Evolutionary conservation across 2,113 vertebrate species (phyloP).

Genomic region (Macheiramphus alcinus): DNA sequence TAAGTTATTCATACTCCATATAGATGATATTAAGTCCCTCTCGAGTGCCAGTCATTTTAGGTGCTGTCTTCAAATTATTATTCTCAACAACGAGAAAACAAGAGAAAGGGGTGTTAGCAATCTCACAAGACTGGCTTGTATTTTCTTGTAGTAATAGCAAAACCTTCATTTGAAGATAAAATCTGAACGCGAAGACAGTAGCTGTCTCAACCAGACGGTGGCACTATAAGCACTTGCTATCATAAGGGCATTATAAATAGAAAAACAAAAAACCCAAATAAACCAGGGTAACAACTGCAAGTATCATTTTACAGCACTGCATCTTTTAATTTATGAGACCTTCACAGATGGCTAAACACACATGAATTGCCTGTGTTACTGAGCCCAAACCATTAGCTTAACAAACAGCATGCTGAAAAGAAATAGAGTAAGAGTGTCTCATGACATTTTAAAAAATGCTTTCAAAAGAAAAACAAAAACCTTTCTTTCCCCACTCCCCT

Average conservation of each 20-base stretch:
- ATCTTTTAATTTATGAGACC: background rate
- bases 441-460: background rate
- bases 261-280: background rate
- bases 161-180: background rate
- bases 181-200: background rate
- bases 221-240: conserved; percentile 68
- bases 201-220: conserved; percentile 65
- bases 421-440: background rate
- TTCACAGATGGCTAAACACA: background rate
- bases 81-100: background rate
- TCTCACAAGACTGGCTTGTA: background rate
- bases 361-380: background rate
- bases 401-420: background rate
- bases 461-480: background rate
- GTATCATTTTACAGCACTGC: background rate
- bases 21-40: background rate
- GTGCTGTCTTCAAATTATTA: background rate
- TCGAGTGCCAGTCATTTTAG: background rate
- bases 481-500: background rate
- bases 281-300: background rate
- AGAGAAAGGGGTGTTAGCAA: background rate
- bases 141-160: background rate
- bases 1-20: background rate
- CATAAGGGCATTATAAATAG: background rate
- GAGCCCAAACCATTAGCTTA: background rate